A percentile compares a stretch with the other conserved stretches of the same genome.
Conservation (phyloP, 92 coral and sea anemone genomes). For the Porites lobata region DNA sequence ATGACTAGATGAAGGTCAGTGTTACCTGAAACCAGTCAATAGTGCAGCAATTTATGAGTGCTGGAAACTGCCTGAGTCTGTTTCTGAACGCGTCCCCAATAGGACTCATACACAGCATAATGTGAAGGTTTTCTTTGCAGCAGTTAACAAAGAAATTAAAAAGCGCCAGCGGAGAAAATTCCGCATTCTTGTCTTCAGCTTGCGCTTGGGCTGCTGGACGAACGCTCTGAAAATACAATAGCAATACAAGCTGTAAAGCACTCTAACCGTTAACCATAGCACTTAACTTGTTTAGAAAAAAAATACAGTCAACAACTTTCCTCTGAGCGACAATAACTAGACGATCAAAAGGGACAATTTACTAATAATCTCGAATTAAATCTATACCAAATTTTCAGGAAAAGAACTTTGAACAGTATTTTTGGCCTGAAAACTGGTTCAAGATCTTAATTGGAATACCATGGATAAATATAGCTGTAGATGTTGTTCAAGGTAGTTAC, state of each 20-base stretch:
- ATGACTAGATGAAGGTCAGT: not conserved
- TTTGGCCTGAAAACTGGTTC: too few relatives aligned
- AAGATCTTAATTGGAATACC: too few relatives aligned
- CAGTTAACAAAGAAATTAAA: slow-evolving; percentile 98
- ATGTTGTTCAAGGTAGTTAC: too few relatives aligned
- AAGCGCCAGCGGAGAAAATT: slow-evolving; percentile 96
- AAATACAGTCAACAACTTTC: too few relatives aligned
- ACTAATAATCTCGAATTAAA: too few relatives aligned
- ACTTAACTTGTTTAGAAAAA: too few relatives aligned
- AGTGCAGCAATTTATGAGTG: slow-evolving; percentile 98
- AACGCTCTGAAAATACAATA: slow-evolving; percentile 75
- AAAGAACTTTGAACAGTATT: too few relatives aligned
- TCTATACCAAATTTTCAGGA: too few relatives aligned
- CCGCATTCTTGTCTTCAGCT: slow-evolving; percentile 98
- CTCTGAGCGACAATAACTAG: too few relatives aligned
- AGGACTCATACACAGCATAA: slow-evolving; percentile 99
- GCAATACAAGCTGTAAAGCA: not conserved
- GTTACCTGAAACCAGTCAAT: slow-evolving; percentile 99
- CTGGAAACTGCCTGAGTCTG: slow-evolving; percentile 98
- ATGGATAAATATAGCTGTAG: too few relatives aligned
- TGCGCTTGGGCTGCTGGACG: slow-evolving; percentile 99
- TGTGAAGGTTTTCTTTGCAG: slow-evolving; percentile 98
- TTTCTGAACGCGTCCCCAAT: slow-evolving; percentile 99
- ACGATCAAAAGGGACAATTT: too few relatives aligned
- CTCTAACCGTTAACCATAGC: too few relatives aligned